Percentiles rank a stretch among this genome's conserved stretches.
These are phyloP conservation scores for Sesia bembeciformis DNA, from an alignment of 2,888 invertebrate genomes.

Conservation along the genomic window DNA sequence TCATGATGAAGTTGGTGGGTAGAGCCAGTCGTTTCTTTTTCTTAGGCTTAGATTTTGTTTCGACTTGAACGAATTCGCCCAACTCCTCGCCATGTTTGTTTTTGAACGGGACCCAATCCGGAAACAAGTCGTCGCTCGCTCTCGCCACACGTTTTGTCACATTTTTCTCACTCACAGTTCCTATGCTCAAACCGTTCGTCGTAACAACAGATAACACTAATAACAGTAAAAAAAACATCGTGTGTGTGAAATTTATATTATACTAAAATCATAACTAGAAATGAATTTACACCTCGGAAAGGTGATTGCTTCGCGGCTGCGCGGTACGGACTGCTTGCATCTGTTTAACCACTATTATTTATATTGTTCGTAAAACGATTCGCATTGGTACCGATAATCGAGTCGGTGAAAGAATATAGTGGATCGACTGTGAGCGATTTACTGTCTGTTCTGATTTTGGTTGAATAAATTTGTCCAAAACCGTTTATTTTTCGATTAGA, in stretches of 20 bases:
- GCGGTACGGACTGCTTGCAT: slow-evolving; percentile 47
- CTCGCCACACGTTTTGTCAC: slow-evolving; percentile 38
- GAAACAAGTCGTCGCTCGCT: slow-evolving; percentile 32
- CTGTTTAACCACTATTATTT: slow-evolving; percentile 59
- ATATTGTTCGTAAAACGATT: slow-evolving; percentile 68
- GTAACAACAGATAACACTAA: slow-evolving; percentile 14
- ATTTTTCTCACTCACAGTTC: slow-evolving; percentile 31
- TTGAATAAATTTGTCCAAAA: too few species aligned
- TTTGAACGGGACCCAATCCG: slow-evolving; percentile 66
- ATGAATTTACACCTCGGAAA: slow-evolving; percentile 2
- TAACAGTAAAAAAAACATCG: neutral
- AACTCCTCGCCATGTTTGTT: slow-evolving; percentile 54
- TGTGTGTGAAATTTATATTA: neutral
- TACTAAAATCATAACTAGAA: slow-evolving; percentile 1
- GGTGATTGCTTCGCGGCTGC: slow-evolving; percentile 35
- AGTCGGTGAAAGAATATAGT: slow-evolving; percentile 27
- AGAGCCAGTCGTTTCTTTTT: slow-evolving; percentile 43
- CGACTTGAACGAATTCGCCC: slow-evolving; percentile 44
- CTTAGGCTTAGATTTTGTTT: slow-evolving; percentile 41
- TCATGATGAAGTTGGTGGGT: slow-evolving; percentile 46
- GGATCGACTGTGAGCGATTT: slow-evolving; percentile 18
- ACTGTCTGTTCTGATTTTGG: too few species aligned
- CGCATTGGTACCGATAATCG: slow-evolving; percentile 32
- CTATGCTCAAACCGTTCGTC: slow-evolving; percentile 35
- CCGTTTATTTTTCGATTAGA: too few species aligned